A percentile compares a stretch with the other conserved stretches of the same genome.
These are phyloP conservation scores for Boloria euphrosyne DNA, from an alignment of 2,888 invertebrate species.

Conservation along the genomic window DNA sequence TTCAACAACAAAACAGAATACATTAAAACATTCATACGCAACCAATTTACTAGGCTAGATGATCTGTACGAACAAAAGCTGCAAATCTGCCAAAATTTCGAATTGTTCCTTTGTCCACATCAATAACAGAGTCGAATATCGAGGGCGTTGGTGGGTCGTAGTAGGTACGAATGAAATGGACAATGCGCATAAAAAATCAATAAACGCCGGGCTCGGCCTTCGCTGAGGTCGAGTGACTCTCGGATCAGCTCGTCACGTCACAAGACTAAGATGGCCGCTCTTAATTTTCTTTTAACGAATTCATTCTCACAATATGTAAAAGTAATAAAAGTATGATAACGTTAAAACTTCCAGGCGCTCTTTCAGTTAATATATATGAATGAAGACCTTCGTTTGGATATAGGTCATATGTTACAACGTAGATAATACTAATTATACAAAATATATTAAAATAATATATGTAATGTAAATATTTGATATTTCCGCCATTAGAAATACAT, in stretches of 20 bases:
- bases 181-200: conserved; percentile 82
- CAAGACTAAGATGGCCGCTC: conserved; percentile 37
- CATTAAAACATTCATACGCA: not conserved
- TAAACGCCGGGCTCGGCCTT: conserved; percentile 77
- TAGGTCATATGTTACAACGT: conserved; percentile 24
- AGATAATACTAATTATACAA: conserved; percentile 14
- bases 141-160: conserved; percentile 46
- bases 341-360: too few relatives aligned
- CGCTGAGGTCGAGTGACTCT: conserved; percentile 69
- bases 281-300: conserved; percentile 17
- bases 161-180: conserved; percentile 65
- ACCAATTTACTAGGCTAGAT: not conserved
- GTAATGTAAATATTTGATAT: too few relatives aligned
- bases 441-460: conserved; percentile 2
- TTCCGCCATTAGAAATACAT: too few relatives aligned
- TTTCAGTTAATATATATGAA: too few relatives aligned
- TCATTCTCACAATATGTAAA: not conserved
- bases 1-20: conserved; percentile 10
- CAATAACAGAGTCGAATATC: conserved; percentile 25
- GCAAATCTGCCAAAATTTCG: conserved; percentile 12
- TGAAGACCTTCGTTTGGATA: conserved; percentile 3
- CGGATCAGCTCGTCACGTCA: conserved; percentile 32
- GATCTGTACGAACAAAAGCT: conserved; percentile 14
- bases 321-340: not conserved
- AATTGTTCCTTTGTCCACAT: conserved; percentile 26